These are phyloP conservation scores for Patella pellucida DNA, from an alignment of 2,888 invertebrate species.

Conservation along the genomic window DNA sequence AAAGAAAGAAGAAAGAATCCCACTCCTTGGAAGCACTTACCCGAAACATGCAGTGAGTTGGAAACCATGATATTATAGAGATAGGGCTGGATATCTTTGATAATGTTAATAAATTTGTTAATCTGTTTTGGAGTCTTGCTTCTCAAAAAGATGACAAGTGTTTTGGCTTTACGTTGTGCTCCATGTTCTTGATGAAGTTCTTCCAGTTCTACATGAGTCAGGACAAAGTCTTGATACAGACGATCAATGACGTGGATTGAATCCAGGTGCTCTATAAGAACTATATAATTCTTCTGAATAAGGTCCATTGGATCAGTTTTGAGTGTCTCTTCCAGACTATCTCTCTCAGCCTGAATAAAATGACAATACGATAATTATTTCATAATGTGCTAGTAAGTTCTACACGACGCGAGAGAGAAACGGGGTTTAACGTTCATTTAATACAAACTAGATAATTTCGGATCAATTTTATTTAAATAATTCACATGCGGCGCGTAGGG, in stretches of 20 bases:
- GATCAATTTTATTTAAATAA: too few species aligned
- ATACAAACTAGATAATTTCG: too few species aligned
- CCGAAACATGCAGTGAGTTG: neutral
- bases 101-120: neutral
- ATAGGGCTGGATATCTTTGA: neutral
- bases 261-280: neutral
- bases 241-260: neutral
- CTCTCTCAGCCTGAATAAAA: neutral
- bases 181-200: neutral
- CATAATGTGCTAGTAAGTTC: too few species aligned
- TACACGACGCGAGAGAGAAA: too few species aligned
- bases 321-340: neutral
- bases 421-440: too few species aligned
- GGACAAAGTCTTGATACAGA: neutral
- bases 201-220: neutral
- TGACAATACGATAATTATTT: too few species aligned
- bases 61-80: conserved; percentile 1
- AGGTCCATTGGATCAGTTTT: conserved; percentile 2
- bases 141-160: neutral
- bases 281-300: conserved; percentile 1
- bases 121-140: neutral
- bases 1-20: too few species aligned
- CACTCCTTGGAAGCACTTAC: neutral
- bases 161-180: neutral
- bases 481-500: too few species aligned